phyloP scores from a whole-genome alignment of 2,888 invertebrate species.

The Neoscelio sp. region DNA sequence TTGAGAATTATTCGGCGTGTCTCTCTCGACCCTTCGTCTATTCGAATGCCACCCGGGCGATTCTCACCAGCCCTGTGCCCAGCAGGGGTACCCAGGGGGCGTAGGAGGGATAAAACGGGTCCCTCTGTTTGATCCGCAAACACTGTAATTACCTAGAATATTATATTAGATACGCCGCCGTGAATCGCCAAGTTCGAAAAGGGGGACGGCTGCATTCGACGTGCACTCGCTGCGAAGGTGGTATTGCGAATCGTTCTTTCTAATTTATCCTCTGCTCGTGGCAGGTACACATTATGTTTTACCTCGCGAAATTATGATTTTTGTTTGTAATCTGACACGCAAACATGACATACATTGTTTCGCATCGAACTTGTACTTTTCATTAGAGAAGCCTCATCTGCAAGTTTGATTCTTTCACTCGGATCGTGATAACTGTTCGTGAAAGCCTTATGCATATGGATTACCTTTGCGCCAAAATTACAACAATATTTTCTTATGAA shows the following conservation, averaged over 20 bases:
- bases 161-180: constrained; percentile 80
- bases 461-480: too few species aligned
- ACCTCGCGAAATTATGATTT: constrained; percentile 28
- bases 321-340: constrained; percentile 22
- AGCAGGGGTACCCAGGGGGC: constrained; percentile 59
- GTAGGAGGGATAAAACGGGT: constrained; percentile 61
- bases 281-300: constrained; percentile 62
- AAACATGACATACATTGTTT: constrained; percentile 15
- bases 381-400: neutral
- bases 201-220: constrained; percentile 66
- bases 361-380: neutral
- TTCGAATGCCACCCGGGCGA: constrained; percentile 73
- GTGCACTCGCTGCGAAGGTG: constrained; percentile 57
- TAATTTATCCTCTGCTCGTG: constrained; percentile 51
- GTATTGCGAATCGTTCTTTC: constrained; percentile 59
- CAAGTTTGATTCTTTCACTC: neutral
- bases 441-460: too few species aligned
- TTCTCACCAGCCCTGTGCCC: constrained; percentile 73
- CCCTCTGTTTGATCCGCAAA: constrained; percentile 83
- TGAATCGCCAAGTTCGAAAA: constrained; percentile 68
- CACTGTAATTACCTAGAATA: constrained; percentile 83
- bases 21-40: constrained; percentile 62
- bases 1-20: constrained; percentile 68
- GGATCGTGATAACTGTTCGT: too few species aligned
- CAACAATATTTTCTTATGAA: too few species aligned